Base-by-base conservation (phyloP, 2,888 invertebrate species). In the Cryptocephalus primarius region DNA sequence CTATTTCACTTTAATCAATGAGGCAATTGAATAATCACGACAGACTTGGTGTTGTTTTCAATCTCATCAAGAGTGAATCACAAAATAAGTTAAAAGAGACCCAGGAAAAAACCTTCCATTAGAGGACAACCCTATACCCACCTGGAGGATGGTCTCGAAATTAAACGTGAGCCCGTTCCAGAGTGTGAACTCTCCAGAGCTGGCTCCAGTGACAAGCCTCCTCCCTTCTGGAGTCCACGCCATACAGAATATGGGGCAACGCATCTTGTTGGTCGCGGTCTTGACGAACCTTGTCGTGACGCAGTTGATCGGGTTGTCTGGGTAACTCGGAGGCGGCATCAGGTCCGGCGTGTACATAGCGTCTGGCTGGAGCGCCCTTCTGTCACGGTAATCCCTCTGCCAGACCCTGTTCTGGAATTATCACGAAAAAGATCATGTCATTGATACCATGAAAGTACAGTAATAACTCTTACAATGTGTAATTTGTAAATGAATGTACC, bases 111-210 rank as follows among this genome's bases (percentile, higher is more conserved):
- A 2, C 22, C 6, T 22, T 6, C 22, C 6, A 22, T 6, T 6
- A 6, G 2, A 22, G 22, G 3, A 6, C 22, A 22, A 22, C 22
- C 22, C 41, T 12, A 39, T 33, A 45, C 66, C 62, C 70, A 90
- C 91, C 82, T 99, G 99, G 42, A 99, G 76, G 69, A 99, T 99
- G n/a, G 99, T 99, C 76, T 99, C 99, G 75, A 99, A 99, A 75
- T 99, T 99, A 72, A 99, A 99, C n/a, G 97, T 99, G 32, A 99
- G 79, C 32, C 99, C 99, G 76, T 99, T 99, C 99, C 99, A 99
- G 3, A 99, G 75, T 0, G 99, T 99, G 66, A 99, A 99, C 73
- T 99, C 99, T 40, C 99, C 99, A 46, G 96, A 96, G 32, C 97
- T 97, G 14, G 99, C 97, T 9, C 99, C 99, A 1, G 99, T 99